Base-by-base conservation (phyloP, 2,113 vertebrate species). In the Thalassoma bifasciatum region DNA sequence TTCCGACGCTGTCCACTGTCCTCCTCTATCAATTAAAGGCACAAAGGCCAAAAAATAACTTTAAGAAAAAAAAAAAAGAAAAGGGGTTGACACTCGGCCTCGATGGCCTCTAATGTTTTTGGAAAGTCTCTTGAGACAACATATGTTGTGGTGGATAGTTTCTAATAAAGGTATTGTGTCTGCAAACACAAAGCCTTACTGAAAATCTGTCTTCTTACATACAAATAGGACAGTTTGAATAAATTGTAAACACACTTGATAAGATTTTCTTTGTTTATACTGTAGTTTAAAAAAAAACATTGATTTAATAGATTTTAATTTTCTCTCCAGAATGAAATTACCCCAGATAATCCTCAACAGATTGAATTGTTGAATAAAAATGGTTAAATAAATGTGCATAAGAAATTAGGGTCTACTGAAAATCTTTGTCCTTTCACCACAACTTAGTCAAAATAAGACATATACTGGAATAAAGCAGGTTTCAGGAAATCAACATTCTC, bases 381-480 rank as follows among this genome's bases (percentile, higher is more conserved):
- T 46, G 44, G 19, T 16, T 46, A 16, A 16, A 46, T 46, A 46
- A 46, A 46, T 46, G 44, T 46, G 44, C 44, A 46, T 19, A 36
- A 62, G 14, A 19, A 47, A 63, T 36, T 22, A 61, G 12, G 5
- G 47, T 8, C 16, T 16, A 46, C 17, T 46, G 1, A 46, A 46
- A 46, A 17, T 14, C 17, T 46, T 34, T 74, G 64, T 53, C 36
- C 52, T 73, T 77, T 72, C 64, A 8, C 51, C 30, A 66, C 54
- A 34, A 75, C 37, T 61, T 21, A 22, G 23, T 37, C 38, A 34
- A 49, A 46, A 16, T 52, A 10, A 72, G 42, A 38, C 23, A 37
- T 44, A 56, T 57, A n/a, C 13, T 51, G 47, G 22, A 59, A 53
- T 58, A 59, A 36, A 23, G 44, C 14, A 8, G 51, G 49, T 58